Base-by-base conservation (phyloP, 1,140 invertebrate species). In the Drosophila nebulosa region DNA sequence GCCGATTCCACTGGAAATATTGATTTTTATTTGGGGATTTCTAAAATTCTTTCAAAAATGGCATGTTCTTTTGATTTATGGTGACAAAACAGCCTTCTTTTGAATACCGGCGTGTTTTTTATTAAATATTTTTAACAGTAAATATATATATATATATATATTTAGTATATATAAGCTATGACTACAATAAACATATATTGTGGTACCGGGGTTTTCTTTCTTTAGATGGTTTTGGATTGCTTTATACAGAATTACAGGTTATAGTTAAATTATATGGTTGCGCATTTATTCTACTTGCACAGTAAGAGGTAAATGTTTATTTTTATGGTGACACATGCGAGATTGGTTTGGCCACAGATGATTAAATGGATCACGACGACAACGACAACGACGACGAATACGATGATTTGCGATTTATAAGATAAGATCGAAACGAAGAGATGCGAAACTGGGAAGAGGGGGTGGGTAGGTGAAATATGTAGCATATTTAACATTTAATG, bases 41-140 rank as follows among this genome's bases (percentile, higher is more conserved):
- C 7, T 30, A 30, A 27, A 30, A 30, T 30, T 1, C 4, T 2
- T 30, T 9, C 0, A 9, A n/a, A n/a, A n/a, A n/a, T n/a, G n/a
- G n/a, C n/a, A n/a, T n/a, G n/a, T n/a, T n/a, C n/a, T 39, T 3
- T 39, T 4, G 14, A 14, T 6, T 1, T 14, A 39, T 4, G 18
- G 30, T 32, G 5, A 42, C 7, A 67, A 50, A 65, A 51, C 4
- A 21, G 9, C 1, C 42, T 58, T 65, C 14, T 14, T 36, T 79
- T 68, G 78, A 83, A 75, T 88, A 83, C 78, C 88, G 83, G 88
- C 83, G 86, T 76, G 24, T 81, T 86, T 81, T 86, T 86, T 74
- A 81, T 79, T 81, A 83, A 83, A 83, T 88, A 88, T 75, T 76
- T 88, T 78, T 73, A 88, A 88, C 83, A 88, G 69, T 83, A 88